Base-by-base conservation (phyloP, 1,140 invertebrate species). In the Pararge aegeria region DNA sequence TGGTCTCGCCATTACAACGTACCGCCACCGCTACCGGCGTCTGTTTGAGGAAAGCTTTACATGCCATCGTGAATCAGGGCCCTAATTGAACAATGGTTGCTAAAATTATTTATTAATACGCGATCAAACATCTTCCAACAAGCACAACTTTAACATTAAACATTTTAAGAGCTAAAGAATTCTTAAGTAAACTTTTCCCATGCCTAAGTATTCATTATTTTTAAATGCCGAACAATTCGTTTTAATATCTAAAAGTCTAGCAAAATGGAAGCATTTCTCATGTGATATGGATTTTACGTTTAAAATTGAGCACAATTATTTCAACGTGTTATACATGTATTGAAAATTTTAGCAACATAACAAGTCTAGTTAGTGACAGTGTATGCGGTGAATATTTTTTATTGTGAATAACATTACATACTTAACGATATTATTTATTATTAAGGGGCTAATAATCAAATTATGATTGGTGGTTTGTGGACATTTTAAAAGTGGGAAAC, bases 251-350 rank as follows among this genome's bases (percentile, higher is more conserved):
- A 52, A 59, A 24, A 52, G 24, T 59, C 71, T 76, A 82, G 66
- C 72, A 75, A 77, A 80, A 77, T 83, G 78, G 78, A 83, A 80
- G 75, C 75, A 34, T 64, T 24, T 74, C 46, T 37, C 24, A 58
- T 61, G 63, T 78, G 77, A 80, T 82, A 80, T 83, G 75, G 66
- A 75, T 80, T n/a, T n/a, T 68, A 66, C 61, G 55, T 62, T 71
- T 66, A 50, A 69, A 42, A 74, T 82, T 83, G 80, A 83, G 80
- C 79, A 82, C 79, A 57, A 63, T 59, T 61, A 54, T 63, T 46
- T 38, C 5, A 24, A 55, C 24, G 50, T 21, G 50, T 15, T 50
- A 27, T 1, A 34, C 2, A 30, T 50, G 0, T 18, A 34, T 18
- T 34, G n/a, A 30, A 4, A 10, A 34, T 12, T 12, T 34, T 6